A percentile compares a stretch with the other conserved stretches of the same genome.
Evolutionary conservation across 2,113 vertebrate species (phyloP).

Genomic region (Thryonomys swinderianus): DNA sequence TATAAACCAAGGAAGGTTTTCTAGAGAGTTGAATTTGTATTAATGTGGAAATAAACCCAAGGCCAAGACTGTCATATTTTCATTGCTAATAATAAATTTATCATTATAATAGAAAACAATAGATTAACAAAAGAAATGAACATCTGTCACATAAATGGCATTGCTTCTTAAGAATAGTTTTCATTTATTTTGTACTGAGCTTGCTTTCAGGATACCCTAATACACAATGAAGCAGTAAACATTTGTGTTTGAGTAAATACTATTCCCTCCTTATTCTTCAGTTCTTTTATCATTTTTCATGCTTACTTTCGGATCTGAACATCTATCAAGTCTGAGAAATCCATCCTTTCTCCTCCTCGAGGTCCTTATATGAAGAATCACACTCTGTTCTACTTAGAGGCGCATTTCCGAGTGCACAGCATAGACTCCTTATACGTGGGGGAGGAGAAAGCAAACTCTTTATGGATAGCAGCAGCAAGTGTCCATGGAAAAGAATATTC

Average conservation of each 20-base stretch:
- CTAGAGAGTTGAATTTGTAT: conserved; percentile 20
- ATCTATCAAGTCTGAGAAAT: conserved; percentile 29
- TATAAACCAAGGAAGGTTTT: neutral
- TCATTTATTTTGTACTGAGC: conserved; percentile 33
- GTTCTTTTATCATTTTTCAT: conserved; percentile 27
- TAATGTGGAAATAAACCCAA: conserved; percentile 56
- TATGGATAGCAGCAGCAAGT: neutral
- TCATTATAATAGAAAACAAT: neutral
- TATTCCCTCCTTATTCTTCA: neutral
- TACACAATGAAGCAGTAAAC: conserved; percentile 12
- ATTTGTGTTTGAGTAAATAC: conserved; percentile 32
- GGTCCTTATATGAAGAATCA: conserved; percentile 41
- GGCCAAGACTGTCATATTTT: conserved; percentile 38
- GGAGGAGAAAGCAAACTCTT: conserved; percentile 23
- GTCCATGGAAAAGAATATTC: conserved; percentile 42
- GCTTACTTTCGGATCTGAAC: conserved; percentile 44
- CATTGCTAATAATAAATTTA: conserved; percentile 11
- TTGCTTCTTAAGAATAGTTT: conserved; percentile 19
- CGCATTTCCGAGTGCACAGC: neutral
- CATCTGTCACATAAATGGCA: neutral
- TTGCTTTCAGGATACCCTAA: conserved; percentile 24
- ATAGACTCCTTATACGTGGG: neutral
- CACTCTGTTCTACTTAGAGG: neutral
- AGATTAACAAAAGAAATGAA: conserved; percentile 38
- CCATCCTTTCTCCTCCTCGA: conserved; percentile 45